phyloP scores from a whole-genome alignment of 2,797 vertebrate genomes.

The Tangara arthus region DNA sequence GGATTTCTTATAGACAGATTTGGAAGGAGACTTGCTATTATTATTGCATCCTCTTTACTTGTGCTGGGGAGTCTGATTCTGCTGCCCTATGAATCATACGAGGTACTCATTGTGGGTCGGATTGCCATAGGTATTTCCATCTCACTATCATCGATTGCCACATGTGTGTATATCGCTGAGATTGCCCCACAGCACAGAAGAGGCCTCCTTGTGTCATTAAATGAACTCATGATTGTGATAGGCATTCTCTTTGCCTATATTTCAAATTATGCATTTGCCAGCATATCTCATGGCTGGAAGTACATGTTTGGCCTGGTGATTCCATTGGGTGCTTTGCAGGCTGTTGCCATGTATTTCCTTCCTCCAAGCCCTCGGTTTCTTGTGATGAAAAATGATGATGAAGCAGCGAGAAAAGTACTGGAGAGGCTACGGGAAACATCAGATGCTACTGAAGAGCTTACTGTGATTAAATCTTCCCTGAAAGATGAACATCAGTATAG shows the following conservation, averaged over 20 bases:
- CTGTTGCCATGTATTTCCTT: constrained; percentile 84
- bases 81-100: constrained; percentile 78
- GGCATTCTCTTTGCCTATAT: constrained; percentile 93
- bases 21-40: constrained; percentile 86
- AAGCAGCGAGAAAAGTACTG: constrained; percentile 83
- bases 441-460: constrained; percentile 82
- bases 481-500: constrained; percentile 87
- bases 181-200: constrained; percentile 88
- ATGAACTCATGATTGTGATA: constrained; percentile 91
- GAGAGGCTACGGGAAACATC: constrained; percentile 77
- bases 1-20: constrained; percentile 89
- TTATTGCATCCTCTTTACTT: constrained; percentile 84
- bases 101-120: constrained; percentile 81
- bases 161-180: constrained; percentile 93
- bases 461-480: constrained; percentile 83
- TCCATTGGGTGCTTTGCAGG: constrained; percentile 85
- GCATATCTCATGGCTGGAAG: constrained; percentile 83
- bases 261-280: constrained; percentile 87
- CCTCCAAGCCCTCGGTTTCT: constrained; percentile 92
- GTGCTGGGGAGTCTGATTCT: constrained; percentile 81
- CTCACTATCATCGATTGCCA: constrained; percentile 87
- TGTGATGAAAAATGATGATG: constrained; percentile 82
- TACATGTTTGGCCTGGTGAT: constrained; percentile 90
- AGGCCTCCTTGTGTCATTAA: constrained; percentile 89
- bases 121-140: constrained; percentile 87